Evolutionary conservation across 2,113 vertebrate genomes (phyloP).

Genomic region (Hydrolagus affinis): DNA sequence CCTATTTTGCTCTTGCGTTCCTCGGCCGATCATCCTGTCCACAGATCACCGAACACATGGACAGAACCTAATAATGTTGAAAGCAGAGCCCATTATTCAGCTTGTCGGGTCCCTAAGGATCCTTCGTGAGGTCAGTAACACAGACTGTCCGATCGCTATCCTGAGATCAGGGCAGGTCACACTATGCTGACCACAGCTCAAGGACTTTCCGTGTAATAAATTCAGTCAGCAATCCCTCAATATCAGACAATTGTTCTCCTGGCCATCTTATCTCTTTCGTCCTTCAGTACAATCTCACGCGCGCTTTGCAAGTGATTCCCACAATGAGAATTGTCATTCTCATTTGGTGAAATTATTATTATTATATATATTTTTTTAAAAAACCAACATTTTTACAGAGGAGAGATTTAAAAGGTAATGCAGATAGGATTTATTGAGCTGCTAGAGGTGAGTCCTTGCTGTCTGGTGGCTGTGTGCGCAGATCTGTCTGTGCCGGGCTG

Average conservation of each 20-base stretch:
- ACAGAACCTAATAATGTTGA: constrained; percentile 31
- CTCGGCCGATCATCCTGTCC: constrained; percentile 20
- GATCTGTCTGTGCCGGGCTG: constrained; percentile 20
- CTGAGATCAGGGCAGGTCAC: constrained; percentile 25
- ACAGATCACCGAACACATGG: constrained; percentile 25
- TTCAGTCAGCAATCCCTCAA: constrained; percentile 14
- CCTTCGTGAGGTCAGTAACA: constrained; percentile 18
- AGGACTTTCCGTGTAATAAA: constrained; percentile 17
- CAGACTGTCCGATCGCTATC: constrained; percentile 16
- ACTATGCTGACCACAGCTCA: constrained; percentile 25
- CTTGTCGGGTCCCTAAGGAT: constrained; percentile 1
- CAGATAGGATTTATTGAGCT: constrained; percentile 28
- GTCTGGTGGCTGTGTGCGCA: constrained; percentile 16
- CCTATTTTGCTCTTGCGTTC: neutral
- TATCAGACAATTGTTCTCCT: neutral
- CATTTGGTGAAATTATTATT: neutral
- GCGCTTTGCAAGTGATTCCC: neutral
- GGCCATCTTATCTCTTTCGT: neutral
- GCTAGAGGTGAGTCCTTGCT: constrained; percentile 17
- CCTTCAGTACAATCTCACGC: neutral
- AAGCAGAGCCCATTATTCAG: constrained; percentile 30
- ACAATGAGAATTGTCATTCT: neutral
- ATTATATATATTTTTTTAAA: too few relatives aligned
- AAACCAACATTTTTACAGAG: too few relatives aligned
- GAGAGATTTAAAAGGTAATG: constrained; percentile 21